These are phyloP conservation scores for Dreissena rostriformis DNA, from an alignment of 1,140 invertebrate genomes.

Conservation along the genomic window DNA sequence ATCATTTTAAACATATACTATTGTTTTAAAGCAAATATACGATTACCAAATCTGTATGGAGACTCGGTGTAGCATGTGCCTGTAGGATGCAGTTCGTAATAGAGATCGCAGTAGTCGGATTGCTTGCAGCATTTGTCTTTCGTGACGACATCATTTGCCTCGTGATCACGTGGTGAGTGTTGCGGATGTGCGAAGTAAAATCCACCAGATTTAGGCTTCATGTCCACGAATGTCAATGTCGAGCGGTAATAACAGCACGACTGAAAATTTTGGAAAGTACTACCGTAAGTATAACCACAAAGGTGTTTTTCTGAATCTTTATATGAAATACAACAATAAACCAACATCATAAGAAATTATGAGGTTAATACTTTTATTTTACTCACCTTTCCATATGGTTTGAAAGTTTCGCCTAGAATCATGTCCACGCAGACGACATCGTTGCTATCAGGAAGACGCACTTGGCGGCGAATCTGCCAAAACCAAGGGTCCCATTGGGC, in stretches of 20 bases:
- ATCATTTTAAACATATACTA: too few species aligned
- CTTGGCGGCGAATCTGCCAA: background rate
- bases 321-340: background rate
- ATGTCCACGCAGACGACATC: background rate
- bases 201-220: background rate
- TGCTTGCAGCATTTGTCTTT: background rate
- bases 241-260: background rate
- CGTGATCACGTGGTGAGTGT: background rate
- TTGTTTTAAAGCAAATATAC: background rate
- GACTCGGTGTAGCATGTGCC: conserved; percentile 20
- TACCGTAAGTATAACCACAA: background rate
- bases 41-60: conserved; percentile 23
- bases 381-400: background rate
- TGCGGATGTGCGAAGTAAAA: background rate
- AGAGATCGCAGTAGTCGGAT: conserved; percentile 10
- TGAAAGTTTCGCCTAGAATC: background rate
- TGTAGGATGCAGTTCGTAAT: conserved; percentile 3
- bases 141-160: background rate
- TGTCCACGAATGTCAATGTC: background rate
- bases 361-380: background rate
- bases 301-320: background rate
- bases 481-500: background rate
- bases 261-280: background rate
- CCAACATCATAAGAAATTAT: background rate
- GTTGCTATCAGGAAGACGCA: background rate